Evolutionary conservation across 2,888 invertebrate genomes (phyloP).

Genomic region (Drosophila nigritarsus): DNA sequence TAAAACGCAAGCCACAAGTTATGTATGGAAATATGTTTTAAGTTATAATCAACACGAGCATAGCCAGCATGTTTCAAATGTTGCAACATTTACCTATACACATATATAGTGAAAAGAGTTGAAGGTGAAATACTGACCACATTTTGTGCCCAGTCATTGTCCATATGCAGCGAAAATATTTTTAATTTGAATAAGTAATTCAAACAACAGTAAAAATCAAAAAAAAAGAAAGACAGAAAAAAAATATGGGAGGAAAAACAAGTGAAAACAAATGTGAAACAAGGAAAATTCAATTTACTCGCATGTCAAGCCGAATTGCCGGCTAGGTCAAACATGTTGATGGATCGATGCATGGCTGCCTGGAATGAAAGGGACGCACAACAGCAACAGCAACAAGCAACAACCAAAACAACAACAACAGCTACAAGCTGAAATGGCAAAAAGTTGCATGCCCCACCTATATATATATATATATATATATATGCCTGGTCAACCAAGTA

Average conservation of each 20-base stretch:
- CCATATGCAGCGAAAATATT: conserved; percentile 62
- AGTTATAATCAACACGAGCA: conserved; percentile 36
- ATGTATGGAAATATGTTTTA: conserved; percentile 12
- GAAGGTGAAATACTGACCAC: conserved; percentile 40
- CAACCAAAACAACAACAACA: conserved; percentile 26
- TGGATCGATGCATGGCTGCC: conserved; percentile 61
- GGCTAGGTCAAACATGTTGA: conserved; percentile 81
- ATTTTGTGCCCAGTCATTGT: conserved; percentile 58
- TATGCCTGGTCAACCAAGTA: conserved; percentile 8
- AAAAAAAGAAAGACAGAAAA: conserved; percentile 41
- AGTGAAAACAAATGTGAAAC: conserved; percentile 77
- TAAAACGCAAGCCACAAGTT: conserved; percentile 29
- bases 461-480: background rate
- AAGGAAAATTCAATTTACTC: conserved; percentile 82
- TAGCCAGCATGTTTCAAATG: conserved; percentile 33
- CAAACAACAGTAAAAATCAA: conserved; percentile 71
- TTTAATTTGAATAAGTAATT: conserved; percentile 81
- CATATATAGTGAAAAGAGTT: conserved; percentile 31
- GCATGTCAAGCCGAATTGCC: conserved; percentile 81
- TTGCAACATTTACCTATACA: conserved; percentile 22
- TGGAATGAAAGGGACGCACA: conserved; percentile 58
- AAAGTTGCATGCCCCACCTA: conserved; percentile 65
- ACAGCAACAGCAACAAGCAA: conserved; percentile 25
- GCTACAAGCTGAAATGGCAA: conserved; percentile 73
- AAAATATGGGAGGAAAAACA: conserved; percentile 55